A percentile compares a stretch with the other conserved stretches of the same genome.
Conservation (phyloP, 2,797 vertebrate species). For the Anguilla anguilla region DNA sequence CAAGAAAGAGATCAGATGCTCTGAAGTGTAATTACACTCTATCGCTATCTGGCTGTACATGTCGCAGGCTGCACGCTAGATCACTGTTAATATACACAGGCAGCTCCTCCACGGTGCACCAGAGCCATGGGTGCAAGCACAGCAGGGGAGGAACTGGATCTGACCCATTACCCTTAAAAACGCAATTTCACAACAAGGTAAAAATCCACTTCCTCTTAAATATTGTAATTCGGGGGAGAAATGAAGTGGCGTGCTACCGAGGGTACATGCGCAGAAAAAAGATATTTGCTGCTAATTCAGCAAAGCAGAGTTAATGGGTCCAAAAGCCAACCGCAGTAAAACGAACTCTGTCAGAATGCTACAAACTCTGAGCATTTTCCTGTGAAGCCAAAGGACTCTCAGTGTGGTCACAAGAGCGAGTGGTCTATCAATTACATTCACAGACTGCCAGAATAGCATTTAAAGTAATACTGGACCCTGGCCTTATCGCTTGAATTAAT, state of each 20-base stretch:
- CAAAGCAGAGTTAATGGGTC: not conserved
- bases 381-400: not conserved
- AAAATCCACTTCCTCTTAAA: not conserved
- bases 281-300: not conserved
- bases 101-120: not conserved
- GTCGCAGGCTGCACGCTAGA: not conserved
- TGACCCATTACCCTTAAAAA: not conserved
- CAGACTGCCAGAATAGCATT: not conserved
- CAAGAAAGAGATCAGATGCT: not conserved
- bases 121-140: not conserved
- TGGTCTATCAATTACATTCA: not conserved
- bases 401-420: not conserved
- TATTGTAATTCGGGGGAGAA: not conserved
- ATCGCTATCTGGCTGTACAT: not conserved
- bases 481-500: not conserved
- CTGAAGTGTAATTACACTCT: conserved; percentile 1
- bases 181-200: not conserved
- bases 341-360: not conserved
- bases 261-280: not conserved
- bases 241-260: not conserved
- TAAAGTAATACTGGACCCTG: not conserved
- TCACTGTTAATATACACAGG: not conserved
- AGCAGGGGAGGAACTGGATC: not conserved
- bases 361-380: not conserved
- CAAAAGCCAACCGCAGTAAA: not conserved